Conservation (phyloP, 2,888 invertebrate species). For the Folsomia candida region DNA sequence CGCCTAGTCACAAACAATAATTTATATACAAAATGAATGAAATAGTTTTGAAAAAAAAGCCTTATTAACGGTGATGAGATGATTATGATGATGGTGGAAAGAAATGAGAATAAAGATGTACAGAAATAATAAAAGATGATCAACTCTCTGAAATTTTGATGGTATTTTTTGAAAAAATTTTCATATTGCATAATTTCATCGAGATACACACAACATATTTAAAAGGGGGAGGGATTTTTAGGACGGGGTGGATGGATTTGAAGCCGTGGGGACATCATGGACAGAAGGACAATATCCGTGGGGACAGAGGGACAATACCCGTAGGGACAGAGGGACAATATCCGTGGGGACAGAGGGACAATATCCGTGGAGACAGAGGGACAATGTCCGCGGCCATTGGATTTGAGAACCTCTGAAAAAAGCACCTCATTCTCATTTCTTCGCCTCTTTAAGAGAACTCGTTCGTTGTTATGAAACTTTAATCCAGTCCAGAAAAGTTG, state of each 20-base stretch:
- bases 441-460: too few relatives aligned
- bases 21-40: constrained; percentile 4
- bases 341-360: too few relatives aligned
- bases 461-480: too few relatives aligned
- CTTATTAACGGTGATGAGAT: constrained; percentile 9
- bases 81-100: neutral
- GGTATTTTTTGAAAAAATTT: neutral
- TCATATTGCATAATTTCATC: neutral
- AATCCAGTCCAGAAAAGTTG: too few relatives aligned
- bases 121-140: constrained; percentile 6
- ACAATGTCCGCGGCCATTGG: too few relatives aligned
- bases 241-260: neutral
- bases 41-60: neutral
- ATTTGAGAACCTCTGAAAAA: too few relatives aligned
- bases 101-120: constrained; percentile 15
- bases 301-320: too few relatives aligned
- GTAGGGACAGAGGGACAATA: too few relatives aligned
- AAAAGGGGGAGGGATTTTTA: neutral
- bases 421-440: too few relatives aligned
- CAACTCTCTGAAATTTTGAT: neutral
- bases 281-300: too few relatives aligned
- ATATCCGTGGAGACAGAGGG: too few relatives aligned
- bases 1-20: constrained; percentile 20
- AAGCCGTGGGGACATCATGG: neutral
- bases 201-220: neutral